These are phyloP conservation scores for Nymphalis polychloros DNA, from an alignment of 2,888 invertebrate genomes.

Conservation along the genomic window DNA sequence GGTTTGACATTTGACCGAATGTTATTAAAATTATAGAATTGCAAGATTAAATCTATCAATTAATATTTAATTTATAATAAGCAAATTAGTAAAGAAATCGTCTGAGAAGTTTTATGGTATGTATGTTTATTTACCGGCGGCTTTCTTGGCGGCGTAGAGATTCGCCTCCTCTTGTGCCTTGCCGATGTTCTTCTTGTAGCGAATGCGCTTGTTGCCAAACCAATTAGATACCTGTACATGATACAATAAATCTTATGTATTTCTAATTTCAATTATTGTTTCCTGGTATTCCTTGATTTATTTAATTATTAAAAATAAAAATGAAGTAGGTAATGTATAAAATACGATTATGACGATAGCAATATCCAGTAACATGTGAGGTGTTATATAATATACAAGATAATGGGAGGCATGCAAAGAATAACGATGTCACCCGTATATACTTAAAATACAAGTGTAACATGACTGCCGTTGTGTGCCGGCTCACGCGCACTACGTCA, in stretches of 20 bases:
- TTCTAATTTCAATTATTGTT: background rate
- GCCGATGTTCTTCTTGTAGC: conserved; percentile 99
- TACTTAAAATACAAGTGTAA: background rate
- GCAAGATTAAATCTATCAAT: background rate
- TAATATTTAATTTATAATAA: background rate
- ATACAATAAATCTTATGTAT: background rate
- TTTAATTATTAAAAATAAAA: background rate
- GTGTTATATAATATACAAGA: too few relatives aligned
- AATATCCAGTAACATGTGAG: background rate
- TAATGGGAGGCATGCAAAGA: too few relatives aligned
- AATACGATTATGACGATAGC: background rate
- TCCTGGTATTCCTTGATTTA: background rate
- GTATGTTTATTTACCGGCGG: conserved; percentile 84
- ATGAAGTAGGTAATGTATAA: background rate
- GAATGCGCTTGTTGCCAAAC: conserved; percentile 99
- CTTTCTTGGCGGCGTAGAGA: conserved; percentile 98
- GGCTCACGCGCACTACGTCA: background rate
- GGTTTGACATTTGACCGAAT: background rate
- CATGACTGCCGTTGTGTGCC: background rate
- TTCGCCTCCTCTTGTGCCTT: conserved; percentile 99
- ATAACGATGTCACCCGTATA: too few relatives aligned
- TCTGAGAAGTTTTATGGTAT: background rate
- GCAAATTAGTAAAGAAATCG: conserved; percentile 7
- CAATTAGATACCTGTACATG: conserved; percentile 95
- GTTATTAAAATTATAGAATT: background rate